These are phyloP conservation scores for Agrenia bidenticulata DNA, from an alignment of 2,888 invertebrate genomes.

Conservation along the genomic window DNA sequence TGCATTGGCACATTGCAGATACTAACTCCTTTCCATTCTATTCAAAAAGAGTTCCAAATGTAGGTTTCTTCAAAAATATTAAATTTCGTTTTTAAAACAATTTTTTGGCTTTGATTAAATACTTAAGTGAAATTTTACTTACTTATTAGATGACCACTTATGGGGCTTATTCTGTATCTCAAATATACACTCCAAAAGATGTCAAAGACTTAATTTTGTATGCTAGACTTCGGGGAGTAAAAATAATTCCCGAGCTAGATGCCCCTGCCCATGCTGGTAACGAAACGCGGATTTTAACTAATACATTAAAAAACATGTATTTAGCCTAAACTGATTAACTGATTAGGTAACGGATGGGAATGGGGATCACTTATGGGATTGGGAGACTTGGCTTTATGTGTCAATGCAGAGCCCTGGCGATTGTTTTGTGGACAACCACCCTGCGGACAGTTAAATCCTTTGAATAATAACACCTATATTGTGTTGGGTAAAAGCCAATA, in stretches of 20 bases:
- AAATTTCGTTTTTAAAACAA: too few relatives aligned
- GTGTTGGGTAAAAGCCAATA: constrained; percentile 62
- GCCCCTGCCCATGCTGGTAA: constrained; percentile 89
- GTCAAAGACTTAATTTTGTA: constrained; percentile 54
- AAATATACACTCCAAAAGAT: constrained; percentile 59
- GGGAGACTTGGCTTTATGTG: constrained; percentile 62
- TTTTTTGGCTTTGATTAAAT: too few relatives aligned
- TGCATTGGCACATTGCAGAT: constrained; percentile 93
- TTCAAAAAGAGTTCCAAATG: constrained; percentile 71
- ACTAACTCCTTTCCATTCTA: constrained; percentile 91
- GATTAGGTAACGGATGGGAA: constrained; percentile 54
- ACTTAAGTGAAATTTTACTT: too few relatives aligned
- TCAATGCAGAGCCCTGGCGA: constrained; percentile 53
- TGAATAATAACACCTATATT: constrained; percentile 67
- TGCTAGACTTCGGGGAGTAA: constrained; percentile 68
- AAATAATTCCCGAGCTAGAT: constrained; percentile 88
- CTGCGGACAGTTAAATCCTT: constrained; percentile 79
- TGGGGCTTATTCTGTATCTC: constrained; percentile 76
- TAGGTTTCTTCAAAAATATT: too few relatives aligned
- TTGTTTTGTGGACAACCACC: constrained; percentile 70
- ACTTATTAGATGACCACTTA: constrained; percentile 67
- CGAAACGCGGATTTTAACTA: too few relatives aligned
- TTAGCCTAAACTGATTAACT: too few relatives aligned
- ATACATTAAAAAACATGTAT: too few relatives aligned
- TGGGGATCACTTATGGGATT: constrained; percentile 60